phyloP scores from a whole-genome alignment of 2,797 vertebrate species.

The Liparis tanakae region DNA sequence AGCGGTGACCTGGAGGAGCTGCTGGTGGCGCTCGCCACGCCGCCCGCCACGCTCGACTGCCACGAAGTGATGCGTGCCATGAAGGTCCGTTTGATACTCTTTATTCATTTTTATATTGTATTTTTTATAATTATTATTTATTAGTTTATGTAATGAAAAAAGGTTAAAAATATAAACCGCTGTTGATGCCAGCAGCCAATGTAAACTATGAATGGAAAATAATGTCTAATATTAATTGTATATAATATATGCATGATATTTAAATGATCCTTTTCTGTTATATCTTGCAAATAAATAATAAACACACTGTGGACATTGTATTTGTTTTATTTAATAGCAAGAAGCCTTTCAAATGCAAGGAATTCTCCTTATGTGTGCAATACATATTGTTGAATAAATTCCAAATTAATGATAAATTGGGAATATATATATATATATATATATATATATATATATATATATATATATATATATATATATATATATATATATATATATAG shows the following conservation, averaged over 20 bases:
- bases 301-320: not conserved
- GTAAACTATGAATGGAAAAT: not conserved
- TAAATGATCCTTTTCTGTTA: too few species aligned
- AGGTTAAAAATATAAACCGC: not conserved
- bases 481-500: too few species aligned
- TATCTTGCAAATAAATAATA: not conserved
- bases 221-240: too few species aligned
- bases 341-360: not conserved
- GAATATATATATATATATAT: too few species aligned
- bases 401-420: too few species aligned
- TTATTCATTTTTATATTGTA: too few species aligned
- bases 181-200: not conserved
- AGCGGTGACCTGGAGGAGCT: conserved; percentile 77
- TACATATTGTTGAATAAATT: not conserved
- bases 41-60: conserved; percentile 80
- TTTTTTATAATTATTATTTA: too few species aligned
- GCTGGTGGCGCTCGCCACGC: conserved; percentile 81
- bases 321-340: not conserved
- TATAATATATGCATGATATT: too few species aligned
- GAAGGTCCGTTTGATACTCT: conserved; percentile 69
- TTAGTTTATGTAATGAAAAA: not conserved
- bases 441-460: too few species aligned
- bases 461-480: too few species aligned
- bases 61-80: conserved; percentile 82
- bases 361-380: not conserved